Evolutionary conservation across 1,140 invertebrate genomes (phyloP).

Genomic region (Theocolax elegans): DNA sequence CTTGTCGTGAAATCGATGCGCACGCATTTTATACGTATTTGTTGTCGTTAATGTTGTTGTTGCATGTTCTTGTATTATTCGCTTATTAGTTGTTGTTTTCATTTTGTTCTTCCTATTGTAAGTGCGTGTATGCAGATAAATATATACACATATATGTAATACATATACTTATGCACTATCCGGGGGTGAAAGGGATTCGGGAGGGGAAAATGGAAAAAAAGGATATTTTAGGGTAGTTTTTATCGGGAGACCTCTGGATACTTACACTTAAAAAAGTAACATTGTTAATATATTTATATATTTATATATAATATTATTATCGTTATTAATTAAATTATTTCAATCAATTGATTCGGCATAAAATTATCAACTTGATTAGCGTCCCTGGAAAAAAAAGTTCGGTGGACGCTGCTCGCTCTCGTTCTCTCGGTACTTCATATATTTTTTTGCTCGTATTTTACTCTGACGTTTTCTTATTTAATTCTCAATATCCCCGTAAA

Average conservation of each 20-base stretch:
- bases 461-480: slow-evolving; percentile 14
- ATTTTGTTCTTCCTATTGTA: neutral
- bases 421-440: slow-evolving; percentile 24
- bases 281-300: slow-evolving; percentile 30
- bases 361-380: slow-evolving; percentile 42
- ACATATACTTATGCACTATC: slow-evolving; percentile 35
- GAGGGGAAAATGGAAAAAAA: neutral
- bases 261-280: slow-evolving; percentile 33
- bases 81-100: too few relatives aligned
- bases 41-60: too few relatives aligned
- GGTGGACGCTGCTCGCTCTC: slow-evolving; percentile 22
- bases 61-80: too few relatives aligned
- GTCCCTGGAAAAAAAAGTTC: slow-evolving; percentile 40
- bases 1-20: neutral
- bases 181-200: neutral
- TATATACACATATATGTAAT: slow-evolving; percentile 36
- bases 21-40: slow-evolving; percentile 15
- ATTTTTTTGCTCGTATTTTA: too few relatives aligned
- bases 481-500: slow-evolving; percentile 43
- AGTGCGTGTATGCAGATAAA: slow-evolving; percentile 38
- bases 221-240: neutral
- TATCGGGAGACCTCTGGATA: slow-evolving; percentile 5
- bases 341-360: slow-evolving; percentile 20
- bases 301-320: slow-evolving; percentile 7
- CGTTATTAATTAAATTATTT: slow-evolving; percentile 13